phyloP scores from a whole-genome alignment of 2,797 vertebrate species.

The Chloroceryle amazona region DNA sequence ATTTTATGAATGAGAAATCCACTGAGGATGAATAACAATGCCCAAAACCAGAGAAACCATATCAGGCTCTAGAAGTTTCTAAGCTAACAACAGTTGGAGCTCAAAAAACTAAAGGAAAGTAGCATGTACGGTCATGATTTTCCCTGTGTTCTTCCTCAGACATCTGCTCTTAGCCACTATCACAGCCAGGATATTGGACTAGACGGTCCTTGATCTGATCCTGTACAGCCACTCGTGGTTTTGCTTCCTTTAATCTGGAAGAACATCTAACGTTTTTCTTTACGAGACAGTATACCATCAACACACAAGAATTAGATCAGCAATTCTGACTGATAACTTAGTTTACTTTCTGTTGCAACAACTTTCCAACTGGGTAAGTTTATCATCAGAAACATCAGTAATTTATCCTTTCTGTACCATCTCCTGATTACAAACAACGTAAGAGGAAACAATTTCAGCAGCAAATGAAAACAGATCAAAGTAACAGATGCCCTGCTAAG shows the following conservation, averaged over 20 bases:
- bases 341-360: too few relatives aligned
- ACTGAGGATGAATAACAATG: background rate
- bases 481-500: conserved; percentile 19
- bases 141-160: background rate
- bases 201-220: conserved; percentile 9
- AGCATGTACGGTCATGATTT: background rate
- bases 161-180: background rate
- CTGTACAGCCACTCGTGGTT: background rate
- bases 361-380: conserved; percentile 1
- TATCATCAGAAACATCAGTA: conserved; percentile 24
- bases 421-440: background rate
- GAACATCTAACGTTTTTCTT: background rate
- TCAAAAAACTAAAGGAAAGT: background rate
- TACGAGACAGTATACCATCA: background rate
- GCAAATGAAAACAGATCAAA: conserved; percentile 42
- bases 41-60: background rate
- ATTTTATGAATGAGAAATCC: background rate
- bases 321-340: background rate
- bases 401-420: conserved; percentile 30
- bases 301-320: conserved; percentile 29
- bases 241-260: conserved; percentile 21
- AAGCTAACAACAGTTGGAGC: background rate
- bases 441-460: conserved; percentile 45
- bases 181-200: conserved; percentile 1
- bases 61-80: background rate